A percentile compares a stretch with the other conserved stretches of the same genome.
These are phyloP conservation scores for Diarsia dahlii DNA, from an alignment of 2,888 invertebrate species.

Conservation along the genomic window DNA sequence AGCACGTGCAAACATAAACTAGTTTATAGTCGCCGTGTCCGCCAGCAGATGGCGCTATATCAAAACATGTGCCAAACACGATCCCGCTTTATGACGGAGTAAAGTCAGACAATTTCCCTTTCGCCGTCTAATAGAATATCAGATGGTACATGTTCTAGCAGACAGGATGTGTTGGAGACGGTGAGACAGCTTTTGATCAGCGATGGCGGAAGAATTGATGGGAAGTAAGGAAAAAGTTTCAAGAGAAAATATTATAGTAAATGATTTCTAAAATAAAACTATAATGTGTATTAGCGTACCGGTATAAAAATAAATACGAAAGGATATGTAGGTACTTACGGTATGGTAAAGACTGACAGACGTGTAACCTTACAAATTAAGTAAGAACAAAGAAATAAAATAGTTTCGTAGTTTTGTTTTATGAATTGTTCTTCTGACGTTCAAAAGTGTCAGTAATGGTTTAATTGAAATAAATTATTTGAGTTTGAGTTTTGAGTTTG, in stretches of 20 bases:
- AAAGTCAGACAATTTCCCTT: constrained; percentile 64
- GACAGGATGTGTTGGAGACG: constrained; percentile 14
- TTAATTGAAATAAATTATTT: no score
- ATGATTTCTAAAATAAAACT: neutral
- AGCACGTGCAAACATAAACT: constrained; percentile 46
- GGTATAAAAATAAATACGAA: neutral
- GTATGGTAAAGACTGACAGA: neutral
- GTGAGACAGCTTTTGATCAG: neutral
- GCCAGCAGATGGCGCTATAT: constrained; percentile 49
- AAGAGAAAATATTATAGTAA: neutral
- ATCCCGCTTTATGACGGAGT: constrained; percentile 48
- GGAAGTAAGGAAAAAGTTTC: neutral
- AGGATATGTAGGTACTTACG: neutral
- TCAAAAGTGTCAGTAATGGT: no score
- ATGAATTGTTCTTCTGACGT: no score
- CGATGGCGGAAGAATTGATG: neutral
- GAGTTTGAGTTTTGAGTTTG: no score
- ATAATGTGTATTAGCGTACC: neutral
- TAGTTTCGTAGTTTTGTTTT: no score
- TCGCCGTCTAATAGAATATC: constrained; percentile 45
- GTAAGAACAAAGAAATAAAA: no score
- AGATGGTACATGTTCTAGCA: constrained; percentile 38
- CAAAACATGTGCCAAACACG: constrained; percentile 53
- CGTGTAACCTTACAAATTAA: neutral
- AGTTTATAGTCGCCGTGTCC: constrained; percentile 39